A percentile compares a stretch with the other conserved stretches of the same genome.
These are phyloP conservation scores for Thinocorus orbignyianus DNA, from an alignment of 2,113 vertebrate species.

Conservation along the genomic window DNA sequence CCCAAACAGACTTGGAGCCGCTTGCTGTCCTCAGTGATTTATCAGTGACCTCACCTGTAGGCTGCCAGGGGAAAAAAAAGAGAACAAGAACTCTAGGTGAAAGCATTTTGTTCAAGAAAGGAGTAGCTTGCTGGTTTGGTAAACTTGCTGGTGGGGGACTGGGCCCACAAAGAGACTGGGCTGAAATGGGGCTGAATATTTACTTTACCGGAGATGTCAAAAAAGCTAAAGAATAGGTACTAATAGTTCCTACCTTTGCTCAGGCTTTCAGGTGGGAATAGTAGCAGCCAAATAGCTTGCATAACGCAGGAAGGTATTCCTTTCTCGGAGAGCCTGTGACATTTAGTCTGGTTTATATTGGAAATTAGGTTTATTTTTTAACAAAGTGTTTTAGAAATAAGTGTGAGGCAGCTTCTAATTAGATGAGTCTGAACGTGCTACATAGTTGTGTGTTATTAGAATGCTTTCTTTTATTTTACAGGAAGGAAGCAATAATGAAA, in stretches of 20 bases:
- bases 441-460: neutral
- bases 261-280: neutral
- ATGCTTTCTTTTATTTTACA: neutral
- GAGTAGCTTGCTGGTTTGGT: neutral
- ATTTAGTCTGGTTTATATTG: neutral
- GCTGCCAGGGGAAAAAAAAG: neutral
- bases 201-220: neutral
- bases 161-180: neutral
- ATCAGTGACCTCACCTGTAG: neutral
- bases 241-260: neutral
- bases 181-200: neutral
- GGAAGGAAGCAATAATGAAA: neutral
- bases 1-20: neutral
- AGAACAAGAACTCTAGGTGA: neutral
- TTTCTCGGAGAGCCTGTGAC: neutral
- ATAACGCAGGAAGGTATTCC: neutral
- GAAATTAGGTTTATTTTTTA: neutral
- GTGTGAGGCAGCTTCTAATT: neutral
- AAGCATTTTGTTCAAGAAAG: neutral
- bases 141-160: neutral
- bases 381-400: neutral
- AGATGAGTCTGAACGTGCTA: neutral
- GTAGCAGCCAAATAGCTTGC: neutral
- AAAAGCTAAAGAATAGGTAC: neutral
- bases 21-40: neutral